A percentile compares a stretch with the other conserved stretches of the same genome.
These are phyloP conservation scores for Oncorhynchus masou DNA, from an alignment of 2,113 vertebrate species.

Conservation along the genomic window DNA sequence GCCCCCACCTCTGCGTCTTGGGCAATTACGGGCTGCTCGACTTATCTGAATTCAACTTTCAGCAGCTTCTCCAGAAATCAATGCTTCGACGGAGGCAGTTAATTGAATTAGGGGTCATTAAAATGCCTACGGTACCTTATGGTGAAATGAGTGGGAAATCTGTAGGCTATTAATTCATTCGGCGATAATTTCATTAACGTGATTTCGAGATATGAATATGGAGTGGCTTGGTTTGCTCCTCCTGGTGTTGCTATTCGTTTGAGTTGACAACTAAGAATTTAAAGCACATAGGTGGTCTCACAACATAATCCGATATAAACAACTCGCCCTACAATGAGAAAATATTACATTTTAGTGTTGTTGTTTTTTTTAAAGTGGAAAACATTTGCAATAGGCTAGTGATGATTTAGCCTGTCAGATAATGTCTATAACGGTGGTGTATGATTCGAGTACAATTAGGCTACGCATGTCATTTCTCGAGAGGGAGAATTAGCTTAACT, in stretches of 20 bases:
- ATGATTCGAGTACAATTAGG: too few species aligned
- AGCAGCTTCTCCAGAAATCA: constrained; percentile 85
- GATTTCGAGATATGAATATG: constrained; percentile 55
- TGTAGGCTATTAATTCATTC: constrained; percentile 62
- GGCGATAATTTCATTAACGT: constrained; percentile 65
- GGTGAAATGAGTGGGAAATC: constrained; percentile 44
- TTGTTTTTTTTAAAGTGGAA: too few species aligned
- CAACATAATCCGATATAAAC: background rate
- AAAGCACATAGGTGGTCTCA: background rate
- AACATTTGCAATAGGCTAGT: too few species aligned
- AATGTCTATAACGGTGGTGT: too few species aligned
- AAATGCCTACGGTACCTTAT: constrained; percentile 64
- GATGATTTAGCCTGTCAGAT: too few species aligned
- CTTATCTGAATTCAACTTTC: constrained; percentile 89
- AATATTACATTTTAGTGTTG: too few species aligned
- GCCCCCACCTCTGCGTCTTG: constrained; percentile 85
- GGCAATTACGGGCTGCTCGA: constrained; percentile 88
- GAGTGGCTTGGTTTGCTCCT: constrained; percentile 28
- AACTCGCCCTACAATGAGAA: too few species aligned
- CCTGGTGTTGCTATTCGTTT: constrained; percentile 25
- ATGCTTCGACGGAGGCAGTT: constrained; percentile 88
- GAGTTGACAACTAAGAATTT: constrained; percentile 5
- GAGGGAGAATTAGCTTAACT: too few species aligned
- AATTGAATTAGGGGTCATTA: constrained; percentile 88
- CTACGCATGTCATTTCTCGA: too few species aligned